Conservation (phyloP, 2,113 vertebrate species). For the Corynorhinus townsendii region DNA sequence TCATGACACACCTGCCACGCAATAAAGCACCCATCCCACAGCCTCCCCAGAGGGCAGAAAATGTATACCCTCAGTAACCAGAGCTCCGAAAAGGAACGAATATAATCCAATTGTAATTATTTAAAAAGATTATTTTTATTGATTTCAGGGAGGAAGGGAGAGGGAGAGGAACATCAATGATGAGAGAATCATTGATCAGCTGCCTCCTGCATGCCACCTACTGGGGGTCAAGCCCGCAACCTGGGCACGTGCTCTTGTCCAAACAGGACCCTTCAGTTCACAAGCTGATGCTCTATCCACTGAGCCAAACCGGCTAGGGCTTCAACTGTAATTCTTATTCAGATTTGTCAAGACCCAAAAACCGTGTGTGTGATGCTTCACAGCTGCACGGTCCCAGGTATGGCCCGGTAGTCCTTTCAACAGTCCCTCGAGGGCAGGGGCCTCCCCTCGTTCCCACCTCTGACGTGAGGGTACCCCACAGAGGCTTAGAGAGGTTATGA, state of each 20-base stretch:
- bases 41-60: background rate
- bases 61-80: background rate
- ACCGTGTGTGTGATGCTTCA: background rate
- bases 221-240: no score
- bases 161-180: no score
- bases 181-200: no score
- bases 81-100: background rate
- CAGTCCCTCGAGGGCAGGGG: accelerated
- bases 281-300: no score
- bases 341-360: background rate
- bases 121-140: no score
- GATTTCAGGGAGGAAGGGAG: no score
- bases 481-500: background rate
- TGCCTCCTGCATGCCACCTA: no score
- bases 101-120: background rate
- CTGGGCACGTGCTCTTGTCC: no score
- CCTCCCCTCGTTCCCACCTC: background rate
- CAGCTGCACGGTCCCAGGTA: background rate
- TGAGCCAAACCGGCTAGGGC: no score
- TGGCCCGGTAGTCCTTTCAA: background rate
- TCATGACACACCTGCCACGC: background rate
- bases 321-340: background rate
- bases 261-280: no score
- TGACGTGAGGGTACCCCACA: accelerated
- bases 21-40: background rate